Base-by-base conservation (phyloP, 2,888 invertebrate species). In the Eumerus sabulonum region DNA sequence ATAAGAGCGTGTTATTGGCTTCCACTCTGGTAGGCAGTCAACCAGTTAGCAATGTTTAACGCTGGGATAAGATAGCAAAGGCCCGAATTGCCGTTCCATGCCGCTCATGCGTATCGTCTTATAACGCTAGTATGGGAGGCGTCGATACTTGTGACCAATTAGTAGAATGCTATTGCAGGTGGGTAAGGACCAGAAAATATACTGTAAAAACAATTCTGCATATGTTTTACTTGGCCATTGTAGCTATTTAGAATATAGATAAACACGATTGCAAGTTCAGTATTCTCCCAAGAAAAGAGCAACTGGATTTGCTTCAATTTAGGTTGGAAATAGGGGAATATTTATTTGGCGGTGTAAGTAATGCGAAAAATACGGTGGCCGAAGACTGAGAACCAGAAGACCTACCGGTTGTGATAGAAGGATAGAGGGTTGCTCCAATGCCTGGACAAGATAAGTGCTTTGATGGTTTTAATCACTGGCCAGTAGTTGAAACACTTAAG, bases 141-240 rank as follows among this genome's bases (percentile, higher is more conserved):
- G n/a, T n/a, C n/a, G n/a, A n/a, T n/a, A n/a, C n/a, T n/a, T n/a
- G 50, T 50, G 50, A 50, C 14, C 48, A 48, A 19, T 27, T 48
- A 1, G 27, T 48, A 7, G 19, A 48, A 13, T 50, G 50, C 50
- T 50, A 50, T 35, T 35, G 50, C 1, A 50, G 14, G 27, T 50
- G 50, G 50, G 13, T 50, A 7, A 50, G 12, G 12, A 50, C 50
- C 14, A 50, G 12, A 35, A 50, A 50, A 13, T 50, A 35, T 13
- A 35, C 35, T 2, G 14, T 50, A 0, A 50, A 50, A 50, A 14
- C 14, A 13, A 35, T 35, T 27, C 19, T 50, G 14, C 14, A 16
- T 12, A 16, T 47, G 14, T 14, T 42, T n/a, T 4, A 42, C 42
- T n/a, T 42, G n/a, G 47, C 47, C 9, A 16, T 4, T 16, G 13